Base-by-base conservation (phyloP, 2,113 vertebrate species). In the Piliocolobus tephrosceles region DNA sequence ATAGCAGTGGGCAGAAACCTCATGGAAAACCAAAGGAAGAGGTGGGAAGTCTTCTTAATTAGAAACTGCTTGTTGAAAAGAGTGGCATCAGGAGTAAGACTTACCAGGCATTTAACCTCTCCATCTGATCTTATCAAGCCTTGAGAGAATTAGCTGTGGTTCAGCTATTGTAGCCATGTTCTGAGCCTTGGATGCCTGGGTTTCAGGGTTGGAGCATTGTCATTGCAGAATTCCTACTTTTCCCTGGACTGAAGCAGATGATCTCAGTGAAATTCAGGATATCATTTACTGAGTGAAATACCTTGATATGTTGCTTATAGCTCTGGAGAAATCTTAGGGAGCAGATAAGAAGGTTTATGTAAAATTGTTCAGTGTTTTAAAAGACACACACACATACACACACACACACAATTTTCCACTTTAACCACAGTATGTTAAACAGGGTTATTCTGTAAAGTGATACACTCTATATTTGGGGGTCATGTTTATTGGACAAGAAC, bases 21-120 rank as follows among this genome's bases (percentile, higher is more conserved):
- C 52, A 88, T n/a, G 35, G 80, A 45, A 90, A 93, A 86, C 78
- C 25, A 95, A 72, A 76, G 8, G 38, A 84, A 94, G 75, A 94
- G 45, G 22, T 73, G 27, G 55, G 64, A 84, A 45, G 1, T 93
- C 73, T 75, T 73, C 45, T 91, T 93, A 95, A 84, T 95, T 52
- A 66, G 81, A 47, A n/a, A 14, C 18, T 70, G 27, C 43, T 78
- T 16, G 1, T 73, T 96, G 91, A 73, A 73, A 81, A 91, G 45
- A 35, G n/a, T 55, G 58, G 47, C 43, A 2, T 17, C 7, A 16
- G 45, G 78, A 57, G 17, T 8, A 45, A 83, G 68, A 50, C 25
- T 85, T 30, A n/a, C 9, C 40, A 10, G 1, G 1, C 47, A 50
- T 47, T 25, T 3, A 0, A 43, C 20, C 23, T 40, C 23, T 64